Evolutionary conservation across 2,797 vertebrate species (phyloP), one percentile per base, ranked within the genome.

Genomic region (Crax fasciolata): DNA sequence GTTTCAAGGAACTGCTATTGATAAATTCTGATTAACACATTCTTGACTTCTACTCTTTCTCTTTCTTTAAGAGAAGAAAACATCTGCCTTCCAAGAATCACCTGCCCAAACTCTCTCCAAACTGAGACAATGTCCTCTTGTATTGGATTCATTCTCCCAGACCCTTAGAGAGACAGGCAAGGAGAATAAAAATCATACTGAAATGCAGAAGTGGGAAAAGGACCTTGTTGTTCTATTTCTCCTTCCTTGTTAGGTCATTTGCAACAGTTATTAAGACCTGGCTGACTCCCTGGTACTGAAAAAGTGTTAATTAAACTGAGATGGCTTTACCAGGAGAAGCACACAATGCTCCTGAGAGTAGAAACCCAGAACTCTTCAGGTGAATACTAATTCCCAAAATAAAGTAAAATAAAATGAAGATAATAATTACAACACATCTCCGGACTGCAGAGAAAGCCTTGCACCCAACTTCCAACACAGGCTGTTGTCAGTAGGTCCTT

Each of bases 1-100:
- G 0, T 49, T 87, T 93, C 66, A 21, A 77, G 48, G 54, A 70
- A 71, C 25, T 87, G n/a, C 61, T 72, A 43, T n/a, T 4, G 13
- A 79, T n/a, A 49, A 87, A 72, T 78, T 74, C 41, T 83, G 12
- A 58, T 72, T 83, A 63, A 68, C 54, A 80, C 14, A 11, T 24
- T 46, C 39, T 32, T 61, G 72, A 27, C 19, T 72, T 79, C 90
- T 85, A 80, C 15, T 27, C 13, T 38, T 14, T 3, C 8, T 46
- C 52, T 63, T 25, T 6, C 6, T 57, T 70, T 71, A n/a, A 81
- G 9, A 27, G 19, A 76, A 66, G 57, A 68, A 23, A 23, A n/a
- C 16, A 54, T 4, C 30, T 57, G 17, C 8, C 19, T 51, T 24
- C 5, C 41, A 76, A 39, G 62, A 85, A 61, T 77, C 25, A 58